Evolutionary conservation across 2,797 vertebrate genomes (phyloP), one percentile per base, ranked within the genome.

Genomic region (Monodelphis domestica): DNA sequence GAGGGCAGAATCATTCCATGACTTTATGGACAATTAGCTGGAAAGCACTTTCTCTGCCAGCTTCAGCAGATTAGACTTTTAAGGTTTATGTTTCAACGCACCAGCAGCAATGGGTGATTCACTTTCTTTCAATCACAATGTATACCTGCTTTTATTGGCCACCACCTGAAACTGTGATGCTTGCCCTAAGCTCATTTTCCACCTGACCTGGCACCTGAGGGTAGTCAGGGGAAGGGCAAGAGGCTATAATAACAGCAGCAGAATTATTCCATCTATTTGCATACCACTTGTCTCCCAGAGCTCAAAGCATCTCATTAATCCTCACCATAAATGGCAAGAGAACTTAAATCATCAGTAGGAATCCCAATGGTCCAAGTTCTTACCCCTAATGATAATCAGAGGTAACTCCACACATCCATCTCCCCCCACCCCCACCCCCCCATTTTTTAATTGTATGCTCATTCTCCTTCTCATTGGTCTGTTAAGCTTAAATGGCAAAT

Each of bases 301-400:
- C 70, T 84, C 70, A 84, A 84, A 84, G 38, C 26, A 50, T 26
- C 21, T 84, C 70, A 84, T 84, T 84, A 50, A 50, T 50, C 38
- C 70, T 50, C 21, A 84, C 45, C 70, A 84, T 45, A 84, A 84
- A 84, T 84, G 70, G 38, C 38, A 92, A 97, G 95, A 97, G 78
- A 97, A 96, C 63, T 95, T 91, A 94, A 96, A 97, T 94, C 92
- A 91, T 54, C 95, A 96, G 96, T 96, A 88, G 96, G 29, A 96
- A 45, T 84, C 70, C 38, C 38, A 84, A 11, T 4, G 21, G 38
- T 78, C 26, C 30, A 84, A 10, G 21, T 84, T 50, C 38, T 84
- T 45, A 84, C 1, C 38, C 38, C 38, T 50, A 45, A 84, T 45
- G 70, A 28, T 28, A 45, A 84, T 24, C 21, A 78, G n/a, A 78